These are phyloP conservation scores for Orycteropus afer DNA, from an alignment of 2,113 vertebrate species.

Conservation along the genomic window DNA sequence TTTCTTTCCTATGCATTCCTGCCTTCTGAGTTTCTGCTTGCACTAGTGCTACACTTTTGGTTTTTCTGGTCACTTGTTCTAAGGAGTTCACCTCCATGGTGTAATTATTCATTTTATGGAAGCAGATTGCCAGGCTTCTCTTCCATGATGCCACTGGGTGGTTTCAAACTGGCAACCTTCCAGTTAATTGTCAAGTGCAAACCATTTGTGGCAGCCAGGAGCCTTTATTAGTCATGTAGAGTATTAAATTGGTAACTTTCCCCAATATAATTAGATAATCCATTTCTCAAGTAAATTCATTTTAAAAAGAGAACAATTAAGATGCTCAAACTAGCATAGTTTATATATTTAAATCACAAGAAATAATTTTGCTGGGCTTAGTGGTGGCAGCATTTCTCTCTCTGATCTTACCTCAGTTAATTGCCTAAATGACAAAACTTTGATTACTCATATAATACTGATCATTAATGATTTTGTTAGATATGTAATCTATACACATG, in stretches of 20 bases:
- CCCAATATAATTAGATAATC: neutral
- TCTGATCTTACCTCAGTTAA: too few relatives aligned
- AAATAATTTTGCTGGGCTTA: neutral
- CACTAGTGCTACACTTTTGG: too few relatives aligned
- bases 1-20: too few relatives aligned
- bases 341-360: neutral
- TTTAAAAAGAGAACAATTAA: neutral
- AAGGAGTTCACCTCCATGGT: too few relatives aligned
- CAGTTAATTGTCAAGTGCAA: neutral
- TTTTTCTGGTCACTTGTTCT: too few relatives aligned
- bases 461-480: neutral
- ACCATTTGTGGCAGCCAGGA: neutral
- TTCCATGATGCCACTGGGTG: too few relatives aligned
- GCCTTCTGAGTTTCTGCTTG: too few relatives aligned
- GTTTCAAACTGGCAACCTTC: too few relatives aligned
- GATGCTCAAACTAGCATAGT: too few relatives aligned
- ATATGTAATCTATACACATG: neutral
- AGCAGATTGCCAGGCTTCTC: too few relatives aligned
- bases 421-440: neutral
- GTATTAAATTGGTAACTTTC: neutral
- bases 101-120: too few relatives aligned
- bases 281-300: neutral
- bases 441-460: neutral
- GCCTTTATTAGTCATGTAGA: neutral
- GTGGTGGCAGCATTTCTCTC: rapidly evolving